Conservation (phyloP, 2,797 vertebrate species). For the Semotilus atromaculatus region DNA sequence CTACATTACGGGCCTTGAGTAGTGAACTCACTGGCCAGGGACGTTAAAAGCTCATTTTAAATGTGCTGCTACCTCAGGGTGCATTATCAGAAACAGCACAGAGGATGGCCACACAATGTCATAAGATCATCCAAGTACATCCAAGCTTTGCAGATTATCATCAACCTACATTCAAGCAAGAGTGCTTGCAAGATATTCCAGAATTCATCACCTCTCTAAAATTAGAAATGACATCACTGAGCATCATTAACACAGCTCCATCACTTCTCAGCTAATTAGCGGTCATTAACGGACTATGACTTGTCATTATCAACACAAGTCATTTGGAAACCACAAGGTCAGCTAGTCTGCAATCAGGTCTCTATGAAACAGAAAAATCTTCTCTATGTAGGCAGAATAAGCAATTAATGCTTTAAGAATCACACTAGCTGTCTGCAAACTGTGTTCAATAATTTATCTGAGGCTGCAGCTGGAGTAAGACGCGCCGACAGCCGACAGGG, state of each 20-base stretch:
- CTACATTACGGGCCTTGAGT: conserved; percentile 40
- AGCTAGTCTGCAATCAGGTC: conserved; percentile 12
- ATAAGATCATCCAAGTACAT: conserved; percentile 2
- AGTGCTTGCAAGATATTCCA: background rate
- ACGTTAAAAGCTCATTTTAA: conserved; percentile 35
- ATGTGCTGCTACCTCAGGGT: conserved; percentile 21
- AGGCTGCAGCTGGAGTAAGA: conserved; percentile 57
- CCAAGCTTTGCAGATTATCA: background rate
- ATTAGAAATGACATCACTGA: conserved; percentile 7
- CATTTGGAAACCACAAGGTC: conserved; percentile 28
- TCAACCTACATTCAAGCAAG: background rate
- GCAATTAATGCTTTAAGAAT: conserved; percentile 36
- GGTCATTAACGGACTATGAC: background rate
- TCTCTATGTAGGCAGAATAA: conserved; percentile 30
- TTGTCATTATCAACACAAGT: conserved; percentile 28
- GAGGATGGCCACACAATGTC: background rate
- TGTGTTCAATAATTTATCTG: conserved; percentile 74
- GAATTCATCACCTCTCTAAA: conserved; percentile 14
- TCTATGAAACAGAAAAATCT: conserved; percentile 34
- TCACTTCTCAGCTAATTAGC: conserved; percentile 25
- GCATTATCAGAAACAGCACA: background rate
- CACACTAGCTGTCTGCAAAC: conserved; percentile 43
- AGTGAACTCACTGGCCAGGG: conserved; percentile 23
- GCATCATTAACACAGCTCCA: conserved; percentile 1
- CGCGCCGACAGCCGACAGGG: conserved; percentile 58